Evolutionary conservation across 1,140 invertebrate species (phyloP), one percentile per base, ranked within the genome.

Genomic region (Drosophila lowei): DNA sequence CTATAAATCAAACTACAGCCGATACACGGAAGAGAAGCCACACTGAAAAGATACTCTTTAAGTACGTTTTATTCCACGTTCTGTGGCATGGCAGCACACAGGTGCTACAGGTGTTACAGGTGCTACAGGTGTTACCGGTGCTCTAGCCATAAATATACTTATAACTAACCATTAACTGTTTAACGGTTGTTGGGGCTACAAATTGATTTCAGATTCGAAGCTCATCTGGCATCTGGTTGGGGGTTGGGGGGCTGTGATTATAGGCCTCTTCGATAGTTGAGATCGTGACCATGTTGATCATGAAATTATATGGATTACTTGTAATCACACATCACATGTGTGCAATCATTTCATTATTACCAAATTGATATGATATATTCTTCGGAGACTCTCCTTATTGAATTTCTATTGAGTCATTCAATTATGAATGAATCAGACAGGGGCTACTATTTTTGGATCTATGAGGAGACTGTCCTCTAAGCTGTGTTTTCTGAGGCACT

Each of bases 1-100:
- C 56, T 72, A 85, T 85, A 85, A 84, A 84, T 84, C 76, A 84
- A 85, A 84, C 64, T 79, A 18, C 18, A 18, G 58, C 50, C 47
- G 28, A 16, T 49, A 46, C 47, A 46, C 50, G 57, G 46, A 23
- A 68, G 11, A 2, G 23, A 16, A 28, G 13, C 9, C 5, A 23
- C 61, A 60, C 60, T 57, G 71, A 66, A 54, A 46, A 25, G 23
- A 6, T 25, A 25, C 46, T 56, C 41, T 64, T 54, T 72, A 65
- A 77, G 74, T 70, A 63, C 52, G 71, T 74, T 61, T 28, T 73
- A 30, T 66, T 59, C 21, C 38, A 42, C 30, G 28, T 28, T 38
- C 28, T 44, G 25, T 30, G 30, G 30, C 28, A 7, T 30, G 28
- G 1, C 28, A 30, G 30, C 30, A 30, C 28, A 2, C 30, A 30